Conservation (phyloP, 2,888 invertebrate species). For the Plebejus argus region DNA sequence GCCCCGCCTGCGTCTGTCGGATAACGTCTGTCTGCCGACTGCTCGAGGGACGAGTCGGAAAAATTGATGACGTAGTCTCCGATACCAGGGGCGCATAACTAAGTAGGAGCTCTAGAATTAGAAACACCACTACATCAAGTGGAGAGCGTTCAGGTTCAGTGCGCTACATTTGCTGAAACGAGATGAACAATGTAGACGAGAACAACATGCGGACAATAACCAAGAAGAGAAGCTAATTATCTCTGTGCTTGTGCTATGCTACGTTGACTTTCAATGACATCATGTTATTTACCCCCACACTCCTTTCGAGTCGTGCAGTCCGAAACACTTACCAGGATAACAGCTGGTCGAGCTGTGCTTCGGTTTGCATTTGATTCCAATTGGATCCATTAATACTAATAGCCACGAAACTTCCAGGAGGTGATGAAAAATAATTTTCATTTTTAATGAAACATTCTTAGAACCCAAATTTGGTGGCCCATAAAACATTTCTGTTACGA, state of each 20-base stretch:
- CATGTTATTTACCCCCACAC: conserved; percentile 74
- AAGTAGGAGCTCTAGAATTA: conserved; percentile 43
- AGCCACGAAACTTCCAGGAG: conserved; percentile 58
- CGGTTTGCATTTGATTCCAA: conserved; percentile 35
- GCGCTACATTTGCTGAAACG: neutral
- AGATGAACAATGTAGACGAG: neutral
- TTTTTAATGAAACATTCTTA: neutral
- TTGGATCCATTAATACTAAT: conserved; percentile 51
- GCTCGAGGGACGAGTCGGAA: conserved; percentile 33
- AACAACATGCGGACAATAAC: neutral
- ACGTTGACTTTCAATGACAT: conserved; percentile 49
- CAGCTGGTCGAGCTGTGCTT: conserved; percentile 56
- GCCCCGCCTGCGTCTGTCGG: neutral
- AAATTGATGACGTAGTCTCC: conserved; percentile 68
- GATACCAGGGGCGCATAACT: conserved; percentile 59
- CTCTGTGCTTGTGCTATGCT: neutral
- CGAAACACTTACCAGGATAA: conserved; percentile 66
- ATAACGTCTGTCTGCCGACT: neutral
- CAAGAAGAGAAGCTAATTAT: neutral
- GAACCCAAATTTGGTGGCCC: neutral
- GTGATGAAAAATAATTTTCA: conserved; percentile 36
- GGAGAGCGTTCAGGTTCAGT: neutral
- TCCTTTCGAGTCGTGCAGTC: conserved; percentile 74
- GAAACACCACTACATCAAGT: neutral
- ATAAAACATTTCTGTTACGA: too few relatives aligned